These are phyloP conservation scores for Alloplasta piceator DNA, from an alignment of 2,888 invertebrate genomes.

Conservation along the genomic window DNA sequence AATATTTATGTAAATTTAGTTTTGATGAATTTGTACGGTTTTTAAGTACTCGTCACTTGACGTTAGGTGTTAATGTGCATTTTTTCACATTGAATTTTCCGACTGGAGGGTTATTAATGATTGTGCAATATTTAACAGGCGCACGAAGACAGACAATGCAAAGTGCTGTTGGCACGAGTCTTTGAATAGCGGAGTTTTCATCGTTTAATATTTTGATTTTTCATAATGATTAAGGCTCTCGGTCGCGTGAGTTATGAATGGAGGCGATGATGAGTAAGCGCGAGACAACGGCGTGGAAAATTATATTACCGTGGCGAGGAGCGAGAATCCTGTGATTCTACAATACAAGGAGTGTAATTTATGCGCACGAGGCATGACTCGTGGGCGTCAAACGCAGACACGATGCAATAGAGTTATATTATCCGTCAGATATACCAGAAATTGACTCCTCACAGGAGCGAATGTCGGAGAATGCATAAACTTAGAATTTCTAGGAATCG, in stretches of 20 bases:
- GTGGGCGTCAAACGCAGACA: too few species aligned
- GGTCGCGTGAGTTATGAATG: conserved; percentile 53
- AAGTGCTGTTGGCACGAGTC: conserved; percentile 34
- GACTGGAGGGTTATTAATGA: conserved; percentile 24
- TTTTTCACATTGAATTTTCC: conserved; percentile 12
- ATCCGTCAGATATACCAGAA: too few species aligned
- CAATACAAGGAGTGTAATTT: too few species aligned
- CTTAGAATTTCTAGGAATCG: too few species aligned
- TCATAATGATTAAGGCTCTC: conserved; percentile 38
- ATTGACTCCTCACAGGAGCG: too few species aligned
- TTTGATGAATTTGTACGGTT: conserved; percentile 24
- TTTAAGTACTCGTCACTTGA: conserved; percentile 7
- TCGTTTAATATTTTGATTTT: conserved; percentile 37
- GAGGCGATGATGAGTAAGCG: conserved; percentile 57
- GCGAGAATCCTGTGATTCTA: conserved; percentile 24
- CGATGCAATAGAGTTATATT: too few species aligned
- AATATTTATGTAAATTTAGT: conserved; percentile 21
- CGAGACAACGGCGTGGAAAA: conserved; percentile 3
- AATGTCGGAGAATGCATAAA: too few species aligned
- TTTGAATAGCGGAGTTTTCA: conserved; percentile 31
- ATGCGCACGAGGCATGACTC: too few species aligned
- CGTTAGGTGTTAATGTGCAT: background rate
- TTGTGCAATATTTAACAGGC: conserved; percentile 17
- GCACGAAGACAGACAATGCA: conserved; percentile 38
- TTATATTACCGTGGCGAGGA: background rate